Base-by-base conservation (phyloP, 23 tunicate genomes). In the Ascidia mentula region DNA sequence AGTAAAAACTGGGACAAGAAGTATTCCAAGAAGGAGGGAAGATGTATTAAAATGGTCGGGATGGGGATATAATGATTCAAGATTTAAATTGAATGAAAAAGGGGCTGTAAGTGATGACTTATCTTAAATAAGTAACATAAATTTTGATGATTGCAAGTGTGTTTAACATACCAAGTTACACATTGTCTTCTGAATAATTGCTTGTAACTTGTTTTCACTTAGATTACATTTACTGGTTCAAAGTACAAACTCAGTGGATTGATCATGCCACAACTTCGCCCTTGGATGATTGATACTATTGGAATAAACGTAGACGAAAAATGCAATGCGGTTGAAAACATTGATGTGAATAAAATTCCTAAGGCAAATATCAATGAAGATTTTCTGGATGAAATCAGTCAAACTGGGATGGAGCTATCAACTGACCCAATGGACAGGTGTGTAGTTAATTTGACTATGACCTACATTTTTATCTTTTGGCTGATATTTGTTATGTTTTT, bases 21-120 rank as follows among this genome's bases (percentile, higher is more conserved):
- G 85, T 33, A 84, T 93, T 17, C 98, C 98, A 72, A 84, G 91
- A 81, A 89, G 75, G 46, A 46, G 98, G 40, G 98, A 93, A 80
- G 89, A 84, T 6, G 40, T 88, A 42, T 80, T 93, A 59, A 93
- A 93, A 72, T 84, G 89, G 89, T 32, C 76, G 59, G 98, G 98
- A 6, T 93, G 98, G 98, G 98, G 98, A 5, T 93, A 93, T 65
- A 84, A 80, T 35, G 98, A 93, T 60, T 69, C 93, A 7, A 75
- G 46, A 26, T 93, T 93, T 70, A 60, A 53, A 36, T 2, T 80
- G 18, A 84, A 93, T 73, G 77, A 79, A 31, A 84, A 92, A 26
- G 89, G 84, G 38, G 69, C 12, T 13, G 82, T 87, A 40, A 53
- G 65, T 53, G 53, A 42, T 42, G 53, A 9, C 12, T 12, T 12